Base-by-base conservation (phyloP, 2,113 vertebrate genomes). In the Microtus ochrogaster region DNA sequence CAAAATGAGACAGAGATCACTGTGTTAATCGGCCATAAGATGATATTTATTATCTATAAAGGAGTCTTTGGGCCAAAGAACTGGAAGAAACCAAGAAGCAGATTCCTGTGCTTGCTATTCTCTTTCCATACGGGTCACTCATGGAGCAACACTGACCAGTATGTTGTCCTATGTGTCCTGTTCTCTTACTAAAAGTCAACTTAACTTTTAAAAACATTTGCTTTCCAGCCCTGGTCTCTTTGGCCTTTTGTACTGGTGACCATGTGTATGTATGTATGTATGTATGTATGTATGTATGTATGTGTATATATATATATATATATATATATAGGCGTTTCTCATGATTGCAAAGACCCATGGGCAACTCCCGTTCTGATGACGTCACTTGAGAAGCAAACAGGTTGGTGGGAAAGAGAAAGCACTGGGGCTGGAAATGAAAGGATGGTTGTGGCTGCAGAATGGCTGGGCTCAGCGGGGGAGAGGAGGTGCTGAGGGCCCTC, bases 1-100 rank as follows among this genome's bases (percentile, higher is more conserved):
- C 44, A 79, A 79, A 79, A 66, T 63, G 76, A 89, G 91, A 89
- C 78, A 77, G 11, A 49, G 83, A 81, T 74, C 73, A 63, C 24
- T 14, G 21, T 91, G 73, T 66, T 85, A 66, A 92, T 93, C 87
- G 44, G 49, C 73, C 36, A 47, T 28, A 91, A 86, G 77, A 92
- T 88, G 84, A 17, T 92, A 47, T 77, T 97, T 90, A 52, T 95
- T 90, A 61, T 95, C 89, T 76, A 22, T 89, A 83, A 90, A 90
- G 58, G 17, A 90, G 13, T 21, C 63, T 26, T 11, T 74, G 63
- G 88, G 47, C 36, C 41, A 68, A 74, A 44, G 12, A 36, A 55
- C 16, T 16, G 41, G 33, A 72, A 89, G 84, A 49, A 79, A 77
- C 49, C 24, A 78, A 44, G 39, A 49, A 74, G 41, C 8, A 63